Conservation (phyloP, 2,113 vertebrate species). For the Peromyscus polionotus region DNA sequence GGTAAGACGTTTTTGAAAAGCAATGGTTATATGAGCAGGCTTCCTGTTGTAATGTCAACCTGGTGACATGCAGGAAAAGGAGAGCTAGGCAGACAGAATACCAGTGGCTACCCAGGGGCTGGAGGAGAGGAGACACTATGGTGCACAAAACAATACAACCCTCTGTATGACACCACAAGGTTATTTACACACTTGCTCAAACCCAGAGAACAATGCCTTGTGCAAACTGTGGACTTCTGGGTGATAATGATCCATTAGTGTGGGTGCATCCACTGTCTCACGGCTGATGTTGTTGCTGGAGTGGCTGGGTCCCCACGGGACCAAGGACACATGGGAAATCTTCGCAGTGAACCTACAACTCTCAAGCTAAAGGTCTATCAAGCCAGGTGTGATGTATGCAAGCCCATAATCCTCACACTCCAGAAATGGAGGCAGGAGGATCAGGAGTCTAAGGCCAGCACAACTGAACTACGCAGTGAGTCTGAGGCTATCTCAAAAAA, state of each 20-base stretch:
- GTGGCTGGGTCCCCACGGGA: accelerated
- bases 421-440: background rate
- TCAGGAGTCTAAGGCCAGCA: no score
- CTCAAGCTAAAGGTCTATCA: background rate
- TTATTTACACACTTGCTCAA: background rate
- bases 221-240: background rate
- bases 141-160: background rate
- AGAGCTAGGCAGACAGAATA: background rate
- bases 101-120: background rate
- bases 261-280: accelerated
- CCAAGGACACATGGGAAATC: background rate
- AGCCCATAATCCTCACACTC: background rate
- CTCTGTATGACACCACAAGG: background rate
- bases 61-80: background rate
- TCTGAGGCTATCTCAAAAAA: background rate
- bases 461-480: no score
- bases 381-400: background rate
- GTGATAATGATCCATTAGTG: accelerated
- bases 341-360: background rate
- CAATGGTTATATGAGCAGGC: background rate
- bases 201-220: background rate
- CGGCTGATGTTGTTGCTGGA: accelerated
- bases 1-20: background rate
- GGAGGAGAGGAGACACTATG: no score
- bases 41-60: background rate